These are phyloP conservation scores for Lasioglossum malachurum DNA, from an alignment of 2,888 invertebrate genomes.

Conservation along the genomic window DNA sequence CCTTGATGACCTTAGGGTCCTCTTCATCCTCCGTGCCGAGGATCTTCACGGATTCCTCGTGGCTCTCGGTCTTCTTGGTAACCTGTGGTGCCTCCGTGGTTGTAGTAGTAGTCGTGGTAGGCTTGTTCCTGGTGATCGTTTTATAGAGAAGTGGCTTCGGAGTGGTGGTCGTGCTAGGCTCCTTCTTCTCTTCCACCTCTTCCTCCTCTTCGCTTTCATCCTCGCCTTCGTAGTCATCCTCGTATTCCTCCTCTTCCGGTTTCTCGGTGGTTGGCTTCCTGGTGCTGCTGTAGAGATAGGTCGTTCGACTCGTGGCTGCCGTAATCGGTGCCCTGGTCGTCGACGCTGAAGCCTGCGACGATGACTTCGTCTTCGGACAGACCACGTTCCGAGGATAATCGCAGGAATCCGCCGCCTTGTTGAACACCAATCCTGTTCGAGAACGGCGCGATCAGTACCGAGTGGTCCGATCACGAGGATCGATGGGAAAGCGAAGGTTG, in stretches of 20 bases:
- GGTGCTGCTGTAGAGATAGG: slow-evolving; percentile 84
- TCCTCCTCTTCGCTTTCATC: slow-evolving; percentile 86
- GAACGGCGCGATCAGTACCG: neutral
- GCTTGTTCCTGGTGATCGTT: slow-evolving; percentile 79
- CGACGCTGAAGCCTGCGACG: slow-evolving; percentile 84
- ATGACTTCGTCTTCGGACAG: slow-evolving; percentile 89
- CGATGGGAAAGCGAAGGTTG: slow-evolving; percentile 5
- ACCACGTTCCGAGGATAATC: slow-evolving; percentile 95
- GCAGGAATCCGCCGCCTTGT: slow-evolving; percentile 96
- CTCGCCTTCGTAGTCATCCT: slow-evolving; percentile 85
- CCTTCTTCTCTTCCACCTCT: slow-evolving; percentile 85
- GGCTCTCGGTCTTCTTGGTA: slow-evolving; percentile 57
- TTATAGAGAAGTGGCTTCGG: slow-evolving; percentile 80
- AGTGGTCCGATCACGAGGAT: neutral
- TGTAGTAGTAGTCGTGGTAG: slow-evolving; percentile 79
- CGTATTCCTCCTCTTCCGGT: slow-evolving; percentile 81
- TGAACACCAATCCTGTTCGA: slow-evolving; percentile 92
- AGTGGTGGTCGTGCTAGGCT: slow-evolving; percentile 80
- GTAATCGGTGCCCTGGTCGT: slow-evolving; percentile 85
- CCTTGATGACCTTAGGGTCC: slow-evolving; percentile 92
- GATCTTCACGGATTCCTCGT: slow-evolving; percentile 36
- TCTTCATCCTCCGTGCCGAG: slow-evolving; percentile 86
- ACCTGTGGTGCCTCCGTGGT: slow-evolving; percentile 65
- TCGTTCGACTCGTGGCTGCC: slow-evolving; percentile 85
- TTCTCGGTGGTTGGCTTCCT: slow-evolving; percentile 85